Evolutionary conservation across 2,797 vertebrate species (phyloP).

Genomic region (Etheostoma perlongum): DNA sequence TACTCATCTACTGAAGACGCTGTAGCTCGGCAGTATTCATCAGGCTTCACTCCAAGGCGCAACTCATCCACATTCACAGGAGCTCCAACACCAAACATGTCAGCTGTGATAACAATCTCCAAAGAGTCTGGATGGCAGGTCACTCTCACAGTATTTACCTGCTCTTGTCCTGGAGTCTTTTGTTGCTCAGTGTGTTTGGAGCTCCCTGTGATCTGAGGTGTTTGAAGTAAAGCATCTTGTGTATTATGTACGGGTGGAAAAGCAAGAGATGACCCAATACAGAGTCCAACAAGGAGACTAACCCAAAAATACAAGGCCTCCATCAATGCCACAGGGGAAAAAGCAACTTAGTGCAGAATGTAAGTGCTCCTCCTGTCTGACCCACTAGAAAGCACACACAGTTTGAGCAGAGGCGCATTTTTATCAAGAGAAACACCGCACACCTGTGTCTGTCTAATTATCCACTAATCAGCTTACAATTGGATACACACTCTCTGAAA

Average conservation of each 20-base stretch:
- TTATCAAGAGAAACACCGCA: constrained; percentile 11
- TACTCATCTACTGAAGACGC: constrained; percentile 62
- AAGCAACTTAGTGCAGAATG: background rate
- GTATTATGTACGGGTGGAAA: background rate
- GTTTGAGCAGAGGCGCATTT: background rate
- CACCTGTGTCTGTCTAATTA: constrained; percentile 59
- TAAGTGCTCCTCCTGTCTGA: constrained; percentile 22
- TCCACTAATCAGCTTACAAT: constrained; percentile 20
- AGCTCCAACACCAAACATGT: constrained; percentile 76
- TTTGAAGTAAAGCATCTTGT: background rate
- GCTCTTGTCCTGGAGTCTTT: background rate
- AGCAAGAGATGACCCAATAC: constrained; percentile 3
- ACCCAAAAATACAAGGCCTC: constrained; percentile 14
- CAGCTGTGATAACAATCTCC: constrained; percentile 73
- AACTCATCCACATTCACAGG: constrained; percentile 68
- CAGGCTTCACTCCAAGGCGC: constrained; percentile 68
- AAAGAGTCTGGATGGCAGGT: constrained; percentile 74
- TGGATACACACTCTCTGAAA: background rate
- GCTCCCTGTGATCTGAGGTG: background rate
- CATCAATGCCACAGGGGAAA: constrained; percentile 33
- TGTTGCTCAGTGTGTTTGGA: background rate
- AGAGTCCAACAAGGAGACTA: constrained; percentile 37
- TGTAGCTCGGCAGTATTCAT: constrained; percentile 58
- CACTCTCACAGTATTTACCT: constrained; percentile 70
- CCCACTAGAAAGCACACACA: background rate